Percentiles rank a stretch among this genome's conserved stretches.
Evolutionary conservation across 2,888 invertebrate species (phyloP).

Genomic region (Anthophora plumipes): DNA sequence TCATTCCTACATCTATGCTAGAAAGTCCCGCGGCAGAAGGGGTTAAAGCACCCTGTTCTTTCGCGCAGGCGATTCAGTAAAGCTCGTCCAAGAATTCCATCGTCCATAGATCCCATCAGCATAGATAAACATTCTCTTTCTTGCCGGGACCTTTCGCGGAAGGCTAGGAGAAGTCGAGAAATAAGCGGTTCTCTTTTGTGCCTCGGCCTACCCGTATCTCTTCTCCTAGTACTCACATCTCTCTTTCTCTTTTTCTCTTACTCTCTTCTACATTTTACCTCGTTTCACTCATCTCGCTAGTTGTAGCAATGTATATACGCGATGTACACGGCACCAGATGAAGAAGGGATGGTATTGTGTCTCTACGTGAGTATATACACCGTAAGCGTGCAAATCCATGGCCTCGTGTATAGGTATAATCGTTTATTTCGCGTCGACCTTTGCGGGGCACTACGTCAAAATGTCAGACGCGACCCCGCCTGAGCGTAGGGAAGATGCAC

Average conservation of each 20-base stretch:
- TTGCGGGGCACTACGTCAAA: slow-evolving; percentile 84
- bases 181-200: slow-evolving; percentile 66
- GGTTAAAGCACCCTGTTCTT: slow-evolving; percentile 17
- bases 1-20: too few relatives aligned
- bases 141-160: slow-evolving; percentile 62
- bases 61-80: slow-evolving; percentile 32
- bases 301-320: slow-evolving; percentile 3
- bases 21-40: background rate
- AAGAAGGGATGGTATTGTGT: slow-evolving; percentile 62
- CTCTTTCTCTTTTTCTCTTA: slow-evolving; percentile 4
- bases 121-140: slow-evolving; percentile 71
- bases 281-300: background rate
- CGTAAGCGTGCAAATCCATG: slow-evolving; percentile 59
- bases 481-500: slow-evolving; percentile 81
- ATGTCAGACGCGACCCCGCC: slow-evolving; percentile 84
- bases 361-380: slow-evolving; percentile 56
- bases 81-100: slow-evolving; percentile 51
- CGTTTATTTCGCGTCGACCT: slow-evolving; percentile 84
- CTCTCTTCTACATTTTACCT: background rate
- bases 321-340: slow-evolving; percentile 17
- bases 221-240: slow-evolving; percentile 24
- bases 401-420: slow-evolving; percentile 73
- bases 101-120: slow-evolving; percentile 69
- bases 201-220: slow-evolving; percentile 44
- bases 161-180: slow-evolving; percentile 59